phyloP scores from a whole-genome alignment of 2,888 invertebrate species.

The Carabus problematicus region DNA sequence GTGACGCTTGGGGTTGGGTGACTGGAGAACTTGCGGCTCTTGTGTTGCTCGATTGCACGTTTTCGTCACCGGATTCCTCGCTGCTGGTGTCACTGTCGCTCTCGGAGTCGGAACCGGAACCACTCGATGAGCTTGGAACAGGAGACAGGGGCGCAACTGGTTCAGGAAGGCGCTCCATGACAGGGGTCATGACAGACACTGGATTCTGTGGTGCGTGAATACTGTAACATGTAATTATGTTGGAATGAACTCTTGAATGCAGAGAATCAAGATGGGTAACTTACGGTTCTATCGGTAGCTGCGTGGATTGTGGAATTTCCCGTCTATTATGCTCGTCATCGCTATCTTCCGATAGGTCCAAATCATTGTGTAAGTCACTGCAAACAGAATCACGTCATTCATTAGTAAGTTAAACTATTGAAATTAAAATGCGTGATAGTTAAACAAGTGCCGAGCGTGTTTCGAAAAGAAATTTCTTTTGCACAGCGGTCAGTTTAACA shows the following conservation, averaged over 20 bases:
- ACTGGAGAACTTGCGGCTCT: slow-evolving; percentile 44
- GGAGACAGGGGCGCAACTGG: slow-evolving; percentile 62
- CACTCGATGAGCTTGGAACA: slow-evolving; percentile 68
- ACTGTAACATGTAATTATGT: slow-evolving; percentile 45
- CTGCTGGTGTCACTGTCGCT: slow-evolving; percentile 64
- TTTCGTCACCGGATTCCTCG: slow-evolving; percentile 63
- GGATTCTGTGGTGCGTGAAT: slow-evolving; percentile 38
- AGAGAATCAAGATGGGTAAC: slow-evolving; percentile 43
- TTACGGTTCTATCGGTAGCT: slow-evolving; percentile 59
- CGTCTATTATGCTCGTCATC: slow-evolving; percentile 69
- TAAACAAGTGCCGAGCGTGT: too few species aligned
- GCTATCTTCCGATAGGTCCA: slow-evolving; percentile 78
- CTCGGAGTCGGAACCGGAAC: slow-evolving; percentile 69
- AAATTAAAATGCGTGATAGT: too few species aligned
- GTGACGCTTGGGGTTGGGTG: slow-evolving; percentile 52
- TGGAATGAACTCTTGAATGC: too few species aligned
- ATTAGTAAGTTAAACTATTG: too few species aligned
- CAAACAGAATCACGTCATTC: too few species aligned
- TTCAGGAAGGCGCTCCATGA: slow-evolving; percentile 60
- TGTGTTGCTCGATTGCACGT: slow-evolving; percentile 47
- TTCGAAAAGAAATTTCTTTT: too few species aligned
- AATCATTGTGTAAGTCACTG: slow-evolving; percentile 65
- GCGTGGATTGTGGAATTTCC: slow-evolving; percentile 50
- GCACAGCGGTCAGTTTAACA: slow-evolving; percentile 24
- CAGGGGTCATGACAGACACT: slow-evolving; percentile 45